Evolutionary conservation across 2,888 invertebrate genomes (phyloP), one percentile per base, ranked within the genome.

Genomic region (Phaedon cochleariae): DNA sequence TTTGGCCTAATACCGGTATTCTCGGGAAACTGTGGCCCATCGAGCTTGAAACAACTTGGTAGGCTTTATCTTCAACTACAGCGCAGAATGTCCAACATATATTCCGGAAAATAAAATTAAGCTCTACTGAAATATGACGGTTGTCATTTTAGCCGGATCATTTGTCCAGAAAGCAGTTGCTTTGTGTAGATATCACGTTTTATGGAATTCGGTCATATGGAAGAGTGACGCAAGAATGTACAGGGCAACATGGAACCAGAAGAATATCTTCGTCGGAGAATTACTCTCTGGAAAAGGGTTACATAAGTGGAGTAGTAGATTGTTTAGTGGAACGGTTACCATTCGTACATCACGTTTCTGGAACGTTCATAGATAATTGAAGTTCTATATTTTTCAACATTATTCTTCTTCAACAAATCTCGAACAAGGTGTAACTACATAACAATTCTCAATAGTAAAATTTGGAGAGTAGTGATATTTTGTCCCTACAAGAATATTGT

Each of bases 61-160:
- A 53, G 48, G 73, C 70, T 77, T 78, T 77, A 77, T 78, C 78
- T 76, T 76, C 76, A 76, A 73, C 75, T 74, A 77, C 75, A 73
- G 71, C 76, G 77, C 76, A 75, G 77, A 74, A 77, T 78, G 77
- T 78, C 74, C 74, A 72, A 74, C 77, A 78, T 78, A n/a, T n/a
- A 77, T 77, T 76, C 74, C 71, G 72, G 72, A 76, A 76, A 77
- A 77, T 78, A 77, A 76, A 77, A 78, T 78, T 78, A 77, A 78
- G 76, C 76, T 69, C 53, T 70, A 70, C 70, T 78, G 77, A 78
- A 78, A 77, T 77, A 78, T 77, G 75, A 71, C 37, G 72, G 73
- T 12, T 71, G 75, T 68, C 74, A 76, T 75, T 76, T 73, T 70
- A 69, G 71, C 72, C 72, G 72, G 71, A 69, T 76, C 76, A 74